Percentiles rank a stretch among this genome's conserved stretches.
Evolutionary conservation across 2,888 invertebrate species (phyloP).

Genomic region (Hedychridium roseum): DNA sequence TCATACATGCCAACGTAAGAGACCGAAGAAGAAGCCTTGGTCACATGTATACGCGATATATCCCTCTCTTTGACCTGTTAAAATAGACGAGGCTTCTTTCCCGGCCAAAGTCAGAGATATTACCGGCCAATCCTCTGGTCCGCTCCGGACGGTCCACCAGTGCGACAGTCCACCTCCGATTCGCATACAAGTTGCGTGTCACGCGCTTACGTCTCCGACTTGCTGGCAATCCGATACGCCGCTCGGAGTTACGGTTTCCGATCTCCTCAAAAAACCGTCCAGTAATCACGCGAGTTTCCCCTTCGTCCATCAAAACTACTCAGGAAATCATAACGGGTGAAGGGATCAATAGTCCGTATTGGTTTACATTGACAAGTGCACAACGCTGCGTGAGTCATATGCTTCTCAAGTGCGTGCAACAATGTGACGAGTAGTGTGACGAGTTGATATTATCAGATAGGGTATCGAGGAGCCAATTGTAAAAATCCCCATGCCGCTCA

Average conservation of each 20-base stretch:
- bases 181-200: constrained; percentile 46
- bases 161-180: constrained; percentile 50
- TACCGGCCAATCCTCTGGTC: constrained; percentile 47
- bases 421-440: too few relatives aligned
- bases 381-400: too few relatives aligned
- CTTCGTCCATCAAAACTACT: too few relatives aligned
- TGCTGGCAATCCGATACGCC: constrained; percentile 22
- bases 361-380: too few relatives aligned
- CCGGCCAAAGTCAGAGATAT: constrained; percentile 55
- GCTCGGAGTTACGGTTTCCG: constrained; percentile 16
- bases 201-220: too few relatives aligned
- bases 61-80: constrained; percentile 46
- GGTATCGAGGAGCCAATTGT: too few relatives aligned
- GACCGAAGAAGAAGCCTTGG: not conserved
- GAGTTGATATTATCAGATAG: too few relatives aligned
- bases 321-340: too few relatives aligned
- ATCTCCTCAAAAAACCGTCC: not conserved
- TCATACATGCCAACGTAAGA: not conserved
- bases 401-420: too few relatives aligned
- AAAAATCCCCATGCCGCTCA: not conserved
- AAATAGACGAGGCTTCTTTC: constrained; percentile 58
- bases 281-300: not conserved
- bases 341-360: too few relatives aligned
- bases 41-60: not conserved
- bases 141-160: constrained; percentile 27